A percentile compares a stretch with the other conserved stretches of the same genome.
These are phyloP conservation scores for Anguilla anguilla DNA, from an alignment of 2,797 vertebrate species.

Conservation along the genomic window DNA sequence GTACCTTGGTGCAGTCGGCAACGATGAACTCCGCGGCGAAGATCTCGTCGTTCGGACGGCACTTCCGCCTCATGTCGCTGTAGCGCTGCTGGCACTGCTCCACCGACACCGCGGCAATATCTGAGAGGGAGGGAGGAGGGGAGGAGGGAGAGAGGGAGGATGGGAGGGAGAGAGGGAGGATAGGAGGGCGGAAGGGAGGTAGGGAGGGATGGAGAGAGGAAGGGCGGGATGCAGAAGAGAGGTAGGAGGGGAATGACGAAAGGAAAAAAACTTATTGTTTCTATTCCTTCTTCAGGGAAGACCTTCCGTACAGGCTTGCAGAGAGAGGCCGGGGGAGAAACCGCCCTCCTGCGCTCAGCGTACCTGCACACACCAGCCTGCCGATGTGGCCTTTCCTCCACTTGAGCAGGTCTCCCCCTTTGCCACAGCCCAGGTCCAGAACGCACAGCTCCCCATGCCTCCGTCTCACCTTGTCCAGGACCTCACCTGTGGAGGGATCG, in stretches of 20 bases:
- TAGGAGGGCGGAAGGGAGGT: too few relatives aligned
- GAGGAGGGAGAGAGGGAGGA: too few relatives aligned
- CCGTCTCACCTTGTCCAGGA: conserved; percentile 79
- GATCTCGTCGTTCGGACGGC: conserved; percentile 75
- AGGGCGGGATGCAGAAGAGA: background rate
- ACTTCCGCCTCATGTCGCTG: conserved; percentile 82
- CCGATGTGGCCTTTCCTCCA: conserved; percentile 91
- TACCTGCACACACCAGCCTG: conserved; percentile 93
- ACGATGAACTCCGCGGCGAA: conserved; percentile 93
- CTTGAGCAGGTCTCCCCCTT: conserved; percentile 95
- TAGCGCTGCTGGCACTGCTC: conserved; percentile 93
- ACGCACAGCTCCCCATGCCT: conserved; percentile 77
- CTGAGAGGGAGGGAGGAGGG: conserved; percentile 55
- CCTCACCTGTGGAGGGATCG: conserved; percentile 71
- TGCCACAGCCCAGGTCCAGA: conserved; percentile 94
- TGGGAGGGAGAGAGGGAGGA: too few relatives aligned
- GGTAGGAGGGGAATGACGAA: too few relatives aligned
- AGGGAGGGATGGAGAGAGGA: background rate
- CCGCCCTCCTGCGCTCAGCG: conserved; percentile 33
- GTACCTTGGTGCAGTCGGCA: conserved; percentile 90
- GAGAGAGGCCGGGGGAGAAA: background rate
- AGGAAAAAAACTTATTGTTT: too few relatives aligned
- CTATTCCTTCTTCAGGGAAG: background rate
- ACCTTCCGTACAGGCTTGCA: background rate
- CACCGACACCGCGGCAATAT: conserved; percentile 91